phyloP scores from a whole-genome alignment of 2,797 vertebrate species.

The Eidolon dupreanum region DNA sequence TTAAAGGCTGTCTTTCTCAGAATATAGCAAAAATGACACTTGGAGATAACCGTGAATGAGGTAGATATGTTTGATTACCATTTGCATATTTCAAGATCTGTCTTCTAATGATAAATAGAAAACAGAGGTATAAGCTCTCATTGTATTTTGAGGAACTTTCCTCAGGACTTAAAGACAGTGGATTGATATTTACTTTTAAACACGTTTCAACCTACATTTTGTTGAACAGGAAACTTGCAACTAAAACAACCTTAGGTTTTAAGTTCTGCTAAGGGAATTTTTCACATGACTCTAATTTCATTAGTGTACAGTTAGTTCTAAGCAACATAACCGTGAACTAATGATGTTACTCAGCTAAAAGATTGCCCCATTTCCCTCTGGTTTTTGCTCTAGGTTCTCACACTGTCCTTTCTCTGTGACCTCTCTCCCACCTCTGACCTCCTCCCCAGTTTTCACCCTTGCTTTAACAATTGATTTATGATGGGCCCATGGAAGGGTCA shows the following conservation, averaged over 20 bases:
- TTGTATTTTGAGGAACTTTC: not conserved
- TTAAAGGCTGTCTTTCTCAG: not conserved
- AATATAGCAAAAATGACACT: not conserved
- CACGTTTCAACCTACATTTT: not conserved
- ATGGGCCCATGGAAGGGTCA: conserved; percentile 87
- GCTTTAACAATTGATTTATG: conserved; percentile 91
- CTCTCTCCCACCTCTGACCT: conserved; percentile 89
- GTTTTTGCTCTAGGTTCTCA: conserved; percentile 82
- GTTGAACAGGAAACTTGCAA: not conserved
- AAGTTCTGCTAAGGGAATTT: not conserved
- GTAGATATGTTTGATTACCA: not conserved
- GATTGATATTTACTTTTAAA: not conserved
- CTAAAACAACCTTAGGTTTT: not conserved
- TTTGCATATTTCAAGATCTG: not conserved
- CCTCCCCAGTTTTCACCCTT: conserved; percentile 87
- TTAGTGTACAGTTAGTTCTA: not conserved
- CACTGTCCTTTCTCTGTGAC: conserved; percentile 87
- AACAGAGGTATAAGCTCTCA: not conserved
- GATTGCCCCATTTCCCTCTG: conserved; percentile 63
- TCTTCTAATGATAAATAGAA: not conserved
- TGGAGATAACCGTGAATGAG: not conserved
- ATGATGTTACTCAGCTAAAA: not conserved
- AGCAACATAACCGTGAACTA: not conserved
- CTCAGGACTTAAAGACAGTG: not conserved
- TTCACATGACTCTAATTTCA: not conserved